phyloP scores from a whole-genome alignment of 1,140 invertebrate species.

The Macrocentrus cingulum region DNA sequence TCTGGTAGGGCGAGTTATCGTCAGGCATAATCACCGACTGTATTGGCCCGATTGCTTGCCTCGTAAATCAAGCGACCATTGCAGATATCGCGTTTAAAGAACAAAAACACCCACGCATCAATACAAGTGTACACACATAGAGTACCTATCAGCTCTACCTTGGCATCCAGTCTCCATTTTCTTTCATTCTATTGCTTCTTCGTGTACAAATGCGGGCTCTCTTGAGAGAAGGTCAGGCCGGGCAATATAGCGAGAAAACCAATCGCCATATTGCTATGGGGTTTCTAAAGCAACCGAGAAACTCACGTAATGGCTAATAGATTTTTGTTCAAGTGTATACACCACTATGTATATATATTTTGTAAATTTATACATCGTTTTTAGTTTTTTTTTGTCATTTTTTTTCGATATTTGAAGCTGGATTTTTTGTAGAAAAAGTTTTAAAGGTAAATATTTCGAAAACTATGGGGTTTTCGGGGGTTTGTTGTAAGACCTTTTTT shows the following conservation, averaged over 20 bases:
- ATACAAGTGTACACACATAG: neutral
- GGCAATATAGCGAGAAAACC: constrained; percentile 5
- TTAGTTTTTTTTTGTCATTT: no score
- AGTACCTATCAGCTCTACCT: neutral
- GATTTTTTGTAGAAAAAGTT: no score
- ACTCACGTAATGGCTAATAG: constrained; percentile 9
- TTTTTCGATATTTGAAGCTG: no score
- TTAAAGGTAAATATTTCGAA: no score
- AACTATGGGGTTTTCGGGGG: no score
- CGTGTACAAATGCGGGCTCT: neutral
- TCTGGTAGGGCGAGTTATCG: constrained; percentile 1
- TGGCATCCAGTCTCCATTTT: neutral
- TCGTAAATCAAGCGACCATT: constrained; percentile 11
- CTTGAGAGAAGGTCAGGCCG: neutral
- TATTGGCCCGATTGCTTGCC: constrained; percentile 3
- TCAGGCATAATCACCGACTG: constrained; percentile 1
- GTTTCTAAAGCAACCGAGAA: constrained; percentile 10
- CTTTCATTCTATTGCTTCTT: neutral
- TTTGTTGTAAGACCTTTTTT: no score
- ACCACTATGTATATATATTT: no score
- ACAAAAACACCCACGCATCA: constrained; percentile 9
- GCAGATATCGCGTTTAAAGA: constrained; percentile 1
- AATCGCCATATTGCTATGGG: constrained; percentile 1
- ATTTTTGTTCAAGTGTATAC: constrained; percentile 1
- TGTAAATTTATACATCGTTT: no score